Conservation (phyloP, 2,797 vertebrate species). For the Distichodus sexfasciatus region DNA sequence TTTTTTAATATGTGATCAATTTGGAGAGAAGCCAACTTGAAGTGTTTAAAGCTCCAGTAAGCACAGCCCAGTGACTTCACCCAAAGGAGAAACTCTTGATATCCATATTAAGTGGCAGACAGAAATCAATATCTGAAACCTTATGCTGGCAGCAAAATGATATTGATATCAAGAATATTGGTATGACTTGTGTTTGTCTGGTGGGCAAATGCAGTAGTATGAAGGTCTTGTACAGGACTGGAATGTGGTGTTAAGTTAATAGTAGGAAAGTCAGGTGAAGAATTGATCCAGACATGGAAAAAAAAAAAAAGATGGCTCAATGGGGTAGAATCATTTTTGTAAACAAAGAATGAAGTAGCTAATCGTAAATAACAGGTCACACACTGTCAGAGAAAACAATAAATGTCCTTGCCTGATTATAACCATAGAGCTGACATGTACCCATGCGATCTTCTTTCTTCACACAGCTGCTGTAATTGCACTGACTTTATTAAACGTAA, state of each 20-base stretch:
- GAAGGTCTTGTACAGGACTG: conserved; percentile 33
- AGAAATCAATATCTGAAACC: conserved; percentile 23
- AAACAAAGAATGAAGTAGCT: no score
- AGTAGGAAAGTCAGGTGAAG: conserved; percentile 65
- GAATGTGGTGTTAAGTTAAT: conserved; percentile 58
- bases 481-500: conserved; percentile 11
- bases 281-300: conserved; percentile 26
- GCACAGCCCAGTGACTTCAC: conserved; percentile 35
- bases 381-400: no score
- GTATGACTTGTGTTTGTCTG: neutral
- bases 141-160: neutral
- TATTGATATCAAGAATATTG: neutral
- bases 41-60: neutral
- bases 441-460: neutral
- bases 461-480: neutral
- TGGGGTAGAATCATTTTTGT: neutral
- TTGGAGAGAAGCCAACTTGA: conserved; percentile 36
- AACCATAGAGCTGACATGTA: neutral
- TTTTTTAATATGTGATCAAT: conserved; percentile 37
- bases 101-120: neutral
- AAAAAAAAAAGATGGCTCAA: neutral
- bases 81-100: conserved; percentile 12
- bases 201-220: conserved; percentile 32
- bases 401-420: neutral
- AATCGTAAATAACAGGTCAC: no score